Conservation (phyloP, 2,888 invertebrate species). For the Lobophora halterata region DNA sequence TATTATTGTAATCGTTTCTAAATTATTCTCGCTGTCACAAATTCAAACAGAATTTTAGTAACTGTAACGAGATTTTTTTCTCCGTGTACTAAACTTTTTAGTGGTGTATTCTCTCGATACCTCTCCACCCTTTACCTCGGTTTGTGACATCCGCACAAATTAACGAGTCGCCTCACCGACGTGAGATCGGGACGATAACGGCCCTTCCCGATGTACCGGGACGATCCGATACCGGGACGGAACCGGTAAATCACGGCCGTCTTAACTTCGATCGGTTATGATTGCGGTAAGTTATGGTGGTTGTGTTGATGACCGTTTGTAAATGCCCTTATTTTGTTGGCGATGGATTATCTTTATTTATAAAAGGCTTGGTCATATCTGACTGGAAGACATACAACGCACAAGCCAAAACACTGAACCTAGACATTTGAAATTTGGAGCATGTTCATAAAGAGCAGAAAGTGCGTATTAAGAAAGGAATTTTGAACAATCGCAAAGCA, state of each 20-base stretch:
- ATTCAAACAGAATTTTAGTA: no score
- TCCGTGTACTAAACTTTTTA: no score
- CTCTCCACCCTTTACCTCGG: slow-evolving; percentile 36
- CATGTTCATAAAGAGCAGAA: no score
- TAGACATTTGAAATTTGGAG: no score
- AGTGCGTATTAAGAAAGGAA: no score
- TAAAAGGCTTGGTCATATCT: no score
- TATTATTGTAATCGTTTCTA: neutral
- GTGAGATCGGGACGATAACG: slow-evolving; percentile 64
- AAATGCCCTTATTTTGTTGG: slow-evolving; percentile 17
- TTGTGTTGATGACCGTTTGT: slow-evolving; percentile 28
- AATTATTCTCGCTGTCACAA: slow-evolving; percentile 34
- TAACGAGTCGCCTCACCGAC: slow-evolving; percentile 65
- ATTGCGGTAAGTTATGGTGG: slow-evolving; percentile 29
- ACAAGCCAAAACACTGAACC: no score
- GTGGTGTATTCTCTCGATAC: no score
- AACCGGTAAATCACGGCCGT: slow-evolving; percentile 30
- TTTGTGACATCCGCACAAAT: slow-evolving; percentile 62
- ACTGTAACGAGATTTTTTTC: no score
- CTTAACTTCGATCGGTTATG: slow-evolving; percentile 32
- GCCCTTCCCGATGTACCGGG: slow-evolving; percentile 44
- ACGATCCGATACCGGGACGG: slow-evolving; percentile 38
- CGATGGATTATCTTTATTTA: no score
- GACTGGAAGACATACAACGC: no score
- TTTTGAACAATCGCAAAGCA: no score